Evolutionary conservation across 1,140 invertebrate genomes (phyloP).

Genomic region (Apis laboriosa): DNA sequence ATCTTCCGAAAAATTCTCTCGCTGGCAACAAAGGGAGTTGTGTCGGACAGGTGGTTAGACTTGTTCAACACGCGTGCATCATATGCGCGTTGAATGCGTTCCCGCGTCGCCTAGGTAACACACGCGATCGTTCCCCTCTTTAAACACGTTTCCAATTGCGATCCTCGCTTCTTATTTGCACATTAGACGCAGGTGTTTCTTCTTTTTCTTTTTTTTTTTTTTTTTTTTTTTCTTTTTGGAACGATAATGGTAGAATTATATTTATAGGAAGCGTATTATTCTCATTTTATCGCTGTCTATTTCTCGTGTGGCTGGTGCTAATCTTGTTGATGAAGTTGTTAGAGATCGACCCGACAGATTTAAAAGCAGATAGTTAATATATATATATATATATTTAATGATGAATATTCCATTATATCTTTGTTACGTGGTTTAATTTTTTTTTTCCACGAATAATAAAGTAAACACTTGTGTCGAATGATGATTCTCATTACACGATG

Average conservation of each 20-base stretch:
- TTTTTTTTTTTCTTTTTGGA: too few relatives aligned
- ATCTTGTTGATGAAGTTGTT: background rate
- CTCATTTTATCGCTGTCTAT: too few relatives aligned
- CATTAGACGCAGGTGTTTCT: background rate
- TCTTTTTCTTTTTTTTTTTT: background rate
- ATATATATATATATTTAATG: background rate
- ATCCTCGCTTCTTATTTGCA: background rate
- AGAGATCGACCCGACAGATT: background rate
- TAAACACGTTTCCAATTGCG: slow-evolving; percentile 13
- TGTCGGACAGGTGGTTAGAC: slow-evolving; percentile 33
- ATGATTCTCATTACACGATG: too few relatives aligned
- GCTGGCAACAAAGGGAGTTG: slow-evolving; percentile 23
- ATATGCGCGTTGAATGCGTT: slow-evolving; percentile 26
- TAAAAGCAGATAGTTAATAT: background rate
- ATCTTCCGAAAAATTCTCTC: slow-evolving; percentile 20
- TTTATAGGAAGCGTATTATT: too few relatives aligned
- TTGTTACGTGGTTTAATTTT: background rate
- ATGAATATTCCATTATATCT: background rate
- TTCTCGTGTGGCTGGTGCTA: too few relatives aligned
- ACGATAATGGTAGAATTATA: too few relatives aligned
- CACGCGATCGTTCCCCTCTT: background rate
- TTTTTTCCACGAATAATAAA: too few relatives aligned
- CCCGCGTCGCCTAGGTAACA: background rate
- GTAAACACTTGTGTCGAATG: too few relatives aligned
- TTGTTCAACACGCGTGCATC: slow-evolving; percentile 35